Conservation (phyloP, 1,140 invertebrate species). For the Diuraphis noxia region DNA sequence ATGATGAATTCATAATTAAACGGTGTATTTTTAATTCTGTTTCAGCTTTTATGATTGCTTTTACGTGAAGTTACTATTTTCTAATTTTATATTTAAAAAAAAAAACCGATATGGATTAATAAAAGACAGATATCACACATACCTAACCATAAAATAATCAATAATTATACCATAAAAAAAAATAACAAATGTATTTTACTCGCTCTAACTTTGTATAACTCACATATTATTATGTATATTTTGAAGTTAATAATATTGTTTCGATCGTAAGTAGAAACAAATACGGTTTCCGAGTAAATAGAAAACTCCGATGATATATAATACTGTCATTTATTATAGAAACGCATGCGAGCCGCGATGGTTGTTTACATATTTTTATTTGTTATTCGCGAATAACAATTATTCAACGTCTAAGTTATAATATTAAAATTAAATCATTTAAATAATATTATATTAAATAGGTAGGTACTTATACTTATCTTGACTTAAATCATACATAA, state of each 20-base stretch:
- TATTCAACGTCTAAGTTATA: neutral
- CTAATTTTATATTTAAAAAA: neutral
- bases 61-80: neutral
- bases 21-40: neutral
- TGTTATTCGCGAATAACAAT: neutral
- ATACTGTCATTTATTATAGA: neutral
- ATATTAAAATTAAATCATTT: too few species aligned
- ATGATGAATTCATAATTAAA: neutral
- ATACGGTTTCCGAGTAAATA: neutral
- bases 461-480: too few species aligned
- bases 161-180: neutral
- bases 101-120: too few species aligned
- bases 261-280: neutral
- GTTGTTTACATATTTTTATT: neutral
- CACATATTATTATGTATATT: neutral
- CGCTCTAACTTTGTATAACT: neutral
- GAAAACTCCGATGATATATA: neutral
- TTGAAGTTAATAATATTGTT: neutral
- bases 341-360: neutral
- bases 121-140: neutral
- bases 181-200: neutral
- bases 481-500: too few species aligned
- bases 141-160: neutral
- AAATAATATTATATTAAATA: too few species aligned
- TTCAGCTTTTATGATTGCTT: too few species aligned